These are phyloP conservation scores for Rallus limicola DNA, from an alignment of 2,113 vertebrate species.

Conservation along the genomic window DNA sequence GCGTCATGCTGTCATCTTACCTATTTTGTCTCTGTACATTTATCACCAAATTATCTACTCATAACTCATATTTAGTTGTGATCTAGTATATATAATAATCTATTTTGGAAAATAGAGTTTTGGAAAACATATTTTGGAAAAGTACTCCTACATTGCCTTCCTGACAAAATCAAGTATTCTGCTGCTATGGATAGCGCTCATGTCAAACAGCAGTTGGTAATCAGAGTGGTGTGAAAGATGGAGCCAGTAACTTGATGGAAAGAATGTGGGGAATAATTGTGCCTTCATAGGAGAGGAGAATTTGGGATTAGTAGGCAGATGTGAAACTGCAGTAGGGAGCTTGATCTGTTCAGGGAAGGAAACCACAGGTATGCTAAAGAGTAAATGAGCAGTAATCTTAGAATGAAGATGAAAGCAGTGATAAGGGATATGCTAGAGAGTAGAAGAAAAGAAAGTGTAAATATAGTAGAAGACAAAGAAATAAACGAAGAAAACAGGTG, in stretches of 20 bases:
- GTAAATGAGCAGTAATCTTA: background rate
- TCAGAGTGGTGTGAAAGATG: background rate
- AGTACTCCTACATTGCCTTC: background rate
- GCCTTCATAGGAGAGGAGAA: background rate
- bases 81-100: background rate
- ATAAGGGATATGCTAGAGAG: background rate
- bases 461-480: background rate
- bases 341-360: background rate
- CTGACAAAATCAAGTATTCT: background rate
- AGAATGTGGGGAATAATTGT: background rate
- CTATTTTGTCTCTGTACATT: background rate
- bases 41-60: background rate
- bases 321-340: background rate
- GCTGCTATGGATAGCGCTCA: background rate
- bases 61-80: background rate
- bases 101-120: background rate
- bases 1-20: background rate
- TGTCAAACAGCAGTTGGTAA: background rate
- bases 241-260: background rate
- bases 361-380: background rate
- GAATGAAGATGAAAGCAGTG: background rate
- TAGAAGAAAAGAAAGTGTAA: background rate
- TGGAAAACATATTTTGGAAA: background rate
- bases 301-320: background rate
- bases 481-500: background rate